These are phyloP conservation scores for Drosophila azteca DNA, from an alignment of 1,140 invertebrate species.

Conservation along the genomic window DNA sequence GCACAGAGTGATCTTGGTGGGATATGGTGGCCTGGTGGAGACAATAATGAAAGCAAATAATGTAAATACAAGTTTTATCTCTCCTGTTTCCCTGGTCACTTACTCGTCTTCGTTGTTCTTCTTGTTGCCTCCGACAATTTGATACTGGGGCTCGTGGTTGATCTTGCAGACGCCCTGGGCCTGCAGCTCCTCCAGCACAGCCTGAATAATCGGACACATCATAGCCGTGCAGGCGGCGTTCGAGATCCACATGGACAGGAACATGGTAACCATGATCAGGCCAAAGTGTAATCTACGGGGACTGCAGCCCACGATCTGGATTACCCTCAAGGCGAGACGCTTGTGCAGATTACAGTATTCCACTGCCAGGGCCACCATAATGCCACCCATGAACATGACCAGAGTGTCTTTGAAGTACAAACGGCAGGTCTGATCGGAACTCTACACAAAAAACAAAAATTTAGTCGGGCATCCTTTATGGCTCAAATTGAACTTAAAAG, in stretches of 20 bases:
- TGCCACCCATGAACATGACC: slow-evolving; percentile 92
- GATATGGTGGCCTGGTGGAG: slow-evolving; percentile 83
- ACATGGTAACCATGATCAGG: slow-evolving; percentile 90
- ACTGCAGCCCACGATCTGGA: slow-evolving; percentile 91
- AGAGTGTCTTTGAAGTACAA: slow-evolving; percentile 94
- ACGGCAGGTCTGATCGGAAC: slow-evolving; percentile 87
- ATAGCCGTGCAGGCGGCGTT: slow-evolving; percentile 93
- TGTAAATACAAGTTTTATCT: too few species aligned
- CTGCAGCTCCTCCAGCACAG: slow-evolving; percentile 89
- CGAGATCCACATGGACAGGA: slow-evolving; percentile 94
- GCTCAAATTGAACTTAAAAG: neutral
- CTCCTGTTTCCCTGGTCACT: slow-evolving; percentile 18
- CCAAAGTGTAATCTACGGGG: slow-evolving; percentile 90
- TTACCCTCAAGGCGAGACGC: slow-evolving; percentile 91
- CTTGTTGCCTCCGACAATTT: slow-evolving; percentile 84
- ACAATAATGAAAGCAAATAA: neutral
- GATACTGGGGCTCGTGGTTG: slow-evolving; percentile 84
- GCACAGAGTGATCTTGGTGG: slow-evolving; percentile 88
- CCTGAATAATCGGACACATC: slow-evolving; percentile 93
- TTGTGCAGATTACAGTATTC: slow-evolving; percentile 93
- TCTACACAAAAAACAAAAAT: slow-evolving; percentile 51
- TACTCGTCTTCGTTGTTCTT: slow-evolving; percentile 83
- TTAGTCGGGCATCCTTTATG: neutral
- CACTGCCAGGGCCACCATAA: slow-evolving; percentile 93
- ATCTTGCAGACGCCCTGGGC: slow-evolving; percentile 88